These are phyloP conservation scores for Drosophila aff. DNA, from an alignment of 1,140 invertebrate species.

Conservation along the genomic window DNA sequence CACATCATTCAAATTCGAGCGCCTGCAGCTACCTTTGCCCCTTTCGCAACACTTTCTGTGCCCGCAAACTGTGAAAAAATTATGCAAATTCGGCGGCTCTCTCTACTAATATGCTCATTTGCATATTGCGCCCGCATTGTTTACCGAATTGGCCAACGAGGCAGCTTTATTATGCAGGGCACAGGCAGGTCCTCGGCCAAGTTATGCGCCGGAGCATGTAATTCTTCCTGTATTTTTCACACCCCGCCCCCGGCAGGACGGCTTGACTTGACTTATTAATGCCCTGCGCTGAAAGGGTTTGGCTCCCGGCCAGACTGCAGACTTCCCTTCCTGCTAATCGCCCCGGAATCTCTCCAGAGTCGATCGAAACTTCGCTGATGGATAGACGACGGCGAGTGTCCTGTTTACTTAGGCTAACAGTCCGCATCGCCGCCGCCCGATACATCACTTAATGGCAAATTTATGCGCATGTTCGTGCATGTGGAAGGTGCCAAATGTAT, in stretches of 20 bases:
- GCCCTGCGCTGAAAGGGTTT: slow-evolving; percentile 59
- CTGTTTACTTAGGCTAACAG: slow-evolving; percentile 61
- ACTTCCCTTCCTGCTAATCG: slow-evolving; percentile 14
- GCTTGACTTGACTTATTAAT: slow-evolving; percentile 78
- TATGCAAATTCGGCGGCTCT: slow-evolving; percentile 63
- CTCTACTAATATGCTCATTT: slow-evolving; percentile 73
- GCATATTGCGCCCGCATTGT: slow-evolving; percentile 73
- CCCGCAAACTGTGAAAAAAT: slow-evolving; percentile 46
- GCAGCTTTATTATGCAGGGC: slow-evolving; percentile 70
- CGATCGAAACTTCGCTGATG: slow-evolving; percentile 26
- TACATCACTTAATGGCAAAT: slow-evolving; percentile 70
- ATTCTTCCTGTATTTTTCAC: slow-evolving; percentile 59
- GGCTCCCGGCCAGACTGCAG: slow-evolving; percentile 19
- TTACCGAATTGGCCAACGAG: slow-evolving; percentile 61
- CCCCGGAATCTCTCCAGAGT: slow-evolving; percentile 31
- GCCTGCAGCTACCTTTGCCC: slow-evolving; percentile 33
- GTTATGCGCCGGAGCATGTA: slow-evolving; percentile 64
- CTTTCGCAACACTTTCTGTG: slow-evolving; percentile 33
- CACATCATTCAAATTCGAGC: slow-evolving; percentile 44
- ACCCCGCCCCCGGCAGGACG: slow-evolving; percentile 11
- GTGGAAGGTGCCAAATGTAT: slow-evolving; percentile 37
- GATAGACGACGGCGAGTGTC: slow-evolving; percentile 20
- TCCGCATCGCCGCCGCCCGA: slow-evolving; percentile 35
- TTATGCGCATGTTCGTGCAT: slow-evolving; percentile 65
- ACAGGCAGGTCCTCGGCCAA: slow-evolving; percentile 37